Evolutionary conservation across 1,140 invertebrate species (phyloP).

Genomic region (Apolygus lucorum): DNA sequence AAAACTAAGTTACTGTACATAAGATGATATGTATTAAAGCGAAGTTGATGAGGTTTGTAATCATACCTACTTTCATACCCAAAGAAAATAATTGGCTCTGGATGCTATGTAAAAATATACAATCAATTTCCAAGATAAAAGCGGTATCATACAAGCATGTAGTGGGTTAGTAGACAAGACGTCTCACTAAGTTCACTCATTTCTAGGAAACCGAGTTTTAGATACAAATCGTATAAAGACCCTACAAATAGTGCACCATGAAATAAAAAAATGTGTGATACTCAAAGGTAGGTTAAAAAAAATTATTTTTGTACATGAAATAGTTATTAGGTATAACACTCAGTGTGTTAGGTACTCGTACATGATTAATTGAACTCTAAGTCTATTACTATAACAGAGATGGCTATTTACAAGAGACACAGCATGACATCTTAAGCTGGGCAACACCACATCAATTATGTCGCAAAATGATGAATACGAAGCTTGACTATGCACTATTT

Average conservation of each 20-base stretch:
- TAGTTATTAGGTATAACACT: not conserved
- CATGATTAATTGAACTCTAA: not conserved
- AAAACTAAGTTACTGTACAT: conserved; percentile 30
- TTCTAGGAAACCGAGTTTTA: too few species aligned
- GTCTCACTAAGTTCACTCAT: not conserved
- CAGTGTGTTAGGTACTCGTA: not conserved
- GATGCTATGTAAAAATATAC: conserved; percentile 21
- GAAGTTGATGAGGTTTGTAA: conserved; percentile 24
- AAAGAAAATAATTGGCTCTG: conserved; percentile 22
- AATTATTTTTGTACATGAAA: not conserved
- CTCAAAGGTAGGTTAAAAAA: too few species aligned
- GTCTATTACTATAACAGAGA: not conserved
- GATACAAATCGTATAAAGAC: too few species aligned
- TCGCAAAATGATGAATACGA: too few species aligned
- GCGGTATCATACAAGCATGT: not conserved
- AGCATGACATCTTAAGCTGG: not conserved
- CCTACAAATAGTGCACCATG: too few species aligned
- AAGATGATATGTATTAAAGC: conserved; percentile 30
- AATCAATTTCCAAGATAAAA: conserved; percentile 15
- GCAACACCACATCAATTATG: not conserved
- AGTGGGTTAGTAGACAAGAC: not conserved
- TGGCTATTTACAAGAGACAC: conserved; percentile 1
- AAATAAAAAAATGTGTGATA: too few species aligned
- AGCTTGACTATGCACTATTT: too few species aligned
- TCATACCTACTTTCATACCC: not conserved